Evolutionary conservation across 2,797 vertebrate genomes (phyloP), one percentile per base, ranked within the genome.

Genomic region (Sebastes ruberrimus): DNA sequence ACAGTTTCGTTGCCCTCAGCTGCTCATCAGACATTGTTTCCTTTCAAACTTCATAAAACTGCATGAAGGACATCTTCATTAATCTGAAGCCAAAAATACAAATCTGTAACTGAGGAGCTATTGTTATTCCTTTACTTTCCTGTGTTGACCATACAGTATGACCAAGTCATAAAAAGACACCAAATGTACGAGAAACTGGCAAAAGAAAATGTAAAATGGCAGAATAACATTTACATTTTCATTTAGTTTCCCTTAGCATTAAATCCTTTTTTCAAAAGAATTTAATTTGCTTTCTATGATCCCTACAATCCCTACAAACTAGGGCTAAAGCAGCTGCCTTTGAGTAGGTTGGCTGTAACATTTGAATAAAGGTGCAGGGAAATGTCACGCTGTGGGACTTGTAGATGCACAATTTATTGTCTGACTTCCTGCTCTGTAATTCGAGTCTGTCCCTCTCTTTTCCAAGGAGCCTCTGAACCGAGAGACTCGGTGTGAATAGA

Each of bases 281-380:
- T 4, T 56, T 32, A 6, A 74, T 78, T 55, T 69, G 22, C 56
- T 35, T 61, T 38, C 22, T 5, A 23, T n/a, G 22, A 27, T 85
- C 30, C 30, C 30, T 32, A 3, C 3, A 72, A 79, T 77, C 67
- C 28, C 25, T 52, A n/a, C 30, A 67, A 68, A 74, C 10, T 7
- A 11, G 22, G n/a, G 60, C 60, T 62, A 13, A 7, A 72, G 13
- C 63, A 8, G 56, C 7, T n/a, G 18, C 64, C 42, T 86, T 74
- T 74, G 25, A 76, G 42, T 61, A 23, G 23, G 38, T 11, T 66
- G 60, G 61, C 52, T 60, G n/a, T 55, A 82, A 71, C 65, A 78
- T 80, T 89, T 88, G 60, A 81, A 76, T 86, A 63, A 74, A 23
- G 35, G n/a, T 71, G 7, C 63, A 28, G 46, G 33, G 65, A 42